Base-by-base conservation (phyloP, 2,888 invertebrate genomes). In the Eristalinus sepulchralis region DNA sequence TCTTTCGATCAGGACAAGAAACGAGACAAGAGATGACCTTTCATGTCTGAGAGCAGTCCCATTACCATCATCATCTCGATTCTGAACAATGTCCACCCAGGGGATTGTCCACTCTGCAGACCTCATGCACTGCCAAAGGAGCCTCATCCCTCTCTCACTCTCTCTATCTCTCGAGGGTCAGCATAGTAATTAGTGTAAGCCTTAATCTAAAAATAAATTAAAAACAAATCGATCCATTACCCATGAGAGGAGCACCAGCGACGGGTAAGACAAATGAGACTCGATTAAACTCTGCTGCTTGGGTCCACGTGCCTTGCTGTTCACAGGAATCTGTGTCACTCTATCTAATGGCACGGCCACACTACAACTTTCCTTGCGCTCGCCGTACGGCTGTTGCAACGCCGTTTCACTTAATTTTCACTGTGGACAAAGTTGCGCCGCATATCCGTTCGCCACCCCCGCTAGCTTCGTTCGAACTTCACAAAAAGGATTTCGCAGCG, bases 381-480 rank as follows among this genome's bases (percentile, higher is more conserved):
- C 31, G 13, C n/a, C 39, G 20, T 39, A 27, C 11, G 72, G 77
- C 59, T 73, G 82, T 82, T 82, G 68, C 77, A 82, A 59, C 76
- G 75, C 53, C 53, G 55, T 71, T 80, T 71, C 84, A 84, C 80
- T 84, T 80, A 80, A 84, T 84, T 84, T 76, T 24, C 59, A 76
- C 81, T 60, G 64, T 39, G 81, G 55, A 39, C 27, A 78, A 71
- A 71, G 47, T 47, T 47, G 17, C 17, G 47, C 47, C n/a, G 47
- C 47, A 47, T 47, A 17, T 17, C 47, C 17, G 17, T 8, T 17
- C n/a, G n/a, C 13, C 62, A 27, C 33, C 34, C 13, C 34, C 9
- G 39, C 10, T 33, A 33, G 20, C 31, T 67, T 66, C 67, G 55
- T 20, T 24, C 10, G 33, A 68, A 57, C 63, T 47, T 59, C 53